phyloP scores from a whole-genome alignment of 2,797 vertebrate genomes.

The Rhinophrynus dorsalis region DNA sequence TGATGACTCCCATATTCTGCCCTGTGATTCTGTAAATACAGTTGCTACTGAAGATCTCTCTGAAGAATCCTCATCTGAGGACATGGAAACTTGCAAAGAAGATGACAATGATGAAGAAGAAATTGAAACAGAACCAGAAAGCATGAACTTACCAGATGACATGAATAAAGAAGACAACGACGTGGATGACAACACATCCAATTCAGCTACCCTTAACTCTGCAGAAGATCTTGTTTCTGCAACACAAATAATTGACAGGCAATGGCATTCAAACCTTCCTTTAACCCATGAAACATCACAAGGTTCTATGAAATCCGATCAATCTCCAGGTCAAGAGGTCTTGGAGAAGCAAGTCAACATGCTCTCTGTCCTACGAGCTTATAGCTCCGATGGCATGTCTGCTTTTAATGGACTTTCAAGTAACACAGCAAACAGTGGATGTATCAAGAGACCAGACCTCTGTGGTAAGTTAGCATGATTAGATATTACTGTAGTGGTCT shows the following conservation, averaged over 20 bases:
- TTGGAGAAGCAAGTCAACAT: conserved; percentile 94
- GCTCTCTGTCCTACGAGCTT: conserved; percentile 95
- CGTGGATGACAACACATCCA: conserved; percentile 65
- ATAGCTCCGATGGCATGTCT: conserved; percentile 90
- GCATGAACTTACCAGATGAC: conserved; percentile 66
- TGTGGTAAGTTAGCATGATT: conserved; percentile 85
- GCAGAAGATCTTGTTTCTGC: conserved; percentile 68
- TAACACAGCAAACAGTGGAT: conserved; percentile 78
- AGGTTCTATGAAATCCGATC: conserved; percentile 85
- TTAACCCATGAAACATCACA: conserved; percentile 75
- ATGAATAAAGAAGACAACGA: conserved; percentile 69
- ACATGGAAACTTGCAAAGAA: conserved; percentile 82
- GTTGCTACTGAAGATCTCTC: conserved; percentile 75
- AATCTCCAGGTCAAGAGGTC: conserved; percentile 71
- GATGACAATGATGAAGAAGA: conserved; percentile 72
- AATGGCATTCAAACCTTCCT: conserved; percentile 84
- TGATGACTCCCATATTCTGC: conserved; percentile 72
- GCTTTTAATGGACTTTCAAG: conserved; percentile 90
- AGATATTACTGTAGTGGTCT: conserved; percentile 30
- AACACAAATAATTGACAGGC: conserved; percentile 78
- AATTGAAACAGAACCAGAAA: conserved; percentile 76
- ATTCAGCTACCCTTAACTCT: conserved; percentile 63
- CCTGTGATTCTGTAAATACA: conserved; percentile 70
- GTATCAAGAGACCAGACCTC: conserved; percentile 94
- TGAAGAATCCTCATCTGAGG: conserved; percentile 83